phyloP scores from a whole-genome alignment of 1,140 invertebrate genomes.

The Globodera ellingtonae region DNA sequence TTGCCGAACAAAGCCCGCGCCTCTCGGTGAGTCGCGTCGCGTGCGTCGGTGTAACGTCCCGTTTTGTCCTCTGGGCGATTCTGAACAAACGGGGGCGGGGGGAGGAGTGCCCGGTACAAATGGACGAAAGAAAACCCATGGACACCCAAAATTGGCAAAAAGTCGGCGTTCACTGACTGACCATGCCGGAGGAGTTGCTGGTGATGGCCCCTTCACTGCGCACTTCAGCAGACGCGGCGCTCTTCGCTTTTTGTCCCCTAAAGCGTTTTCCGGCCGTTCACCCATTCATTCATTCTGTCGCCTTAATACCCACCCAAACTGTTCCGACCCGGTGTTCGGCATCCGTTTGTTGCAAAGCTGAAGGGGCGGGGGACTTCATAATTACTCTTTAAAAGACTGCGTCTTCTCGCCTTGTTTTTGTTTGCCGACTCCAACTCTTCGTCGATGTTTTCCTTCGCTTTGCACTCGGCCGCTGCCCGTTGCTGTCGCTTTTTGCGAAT shows the following conservation, averaged over 20 bases:
- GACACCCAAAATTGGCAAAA: too few relatives aligned
- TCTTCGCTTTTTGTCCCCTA: background rate
- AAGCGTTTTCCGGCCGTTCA: too few relatives aligned
- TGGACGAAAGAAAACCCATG: too few relatives aligned
- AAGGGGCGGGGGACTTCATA: background rate
- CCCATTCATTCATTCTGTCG: too few relatives aligned
- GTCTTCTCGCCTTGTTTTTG: conserved; percentile 18
- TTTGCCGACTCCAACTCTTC: conserved; percentile 23
- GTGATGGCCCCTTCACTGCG: background rate
- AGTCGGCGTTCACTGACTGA: too few relatives aligned
- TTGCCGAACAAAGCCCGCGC: conserved; percentile 27
- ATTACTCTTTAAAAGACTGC: too few relatives aligned
- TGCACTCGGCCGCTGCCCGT: conserved; percentile 23
- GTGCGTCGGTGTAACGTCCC: conserved; percentile 17
- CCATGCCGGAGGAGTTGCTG: too few relatives aligned
- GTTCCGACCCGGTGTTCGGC: conserved; percentile 12
- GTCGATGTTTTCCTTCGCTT: conserved; percentile 28
- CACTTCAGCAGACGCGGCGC: background rate
- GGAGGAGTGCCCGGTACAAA: too few relatives aligned
- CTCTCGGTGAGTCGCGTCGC: conserved; percentile 2
- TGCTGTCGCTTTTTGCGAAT: conserved; percentile 19
- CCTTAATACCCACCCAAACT: too few relatives aligned
- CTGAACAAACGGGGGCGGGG: background rate
- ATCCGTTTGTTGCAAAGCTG: conserved; percentile 14
- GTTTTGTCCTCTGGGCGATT: conserved; percentile 5